Evolutionary conservation across 2,888 invertebrate genomes (phyloP).

Genomic region (Salpingus planirostris): DNA sequence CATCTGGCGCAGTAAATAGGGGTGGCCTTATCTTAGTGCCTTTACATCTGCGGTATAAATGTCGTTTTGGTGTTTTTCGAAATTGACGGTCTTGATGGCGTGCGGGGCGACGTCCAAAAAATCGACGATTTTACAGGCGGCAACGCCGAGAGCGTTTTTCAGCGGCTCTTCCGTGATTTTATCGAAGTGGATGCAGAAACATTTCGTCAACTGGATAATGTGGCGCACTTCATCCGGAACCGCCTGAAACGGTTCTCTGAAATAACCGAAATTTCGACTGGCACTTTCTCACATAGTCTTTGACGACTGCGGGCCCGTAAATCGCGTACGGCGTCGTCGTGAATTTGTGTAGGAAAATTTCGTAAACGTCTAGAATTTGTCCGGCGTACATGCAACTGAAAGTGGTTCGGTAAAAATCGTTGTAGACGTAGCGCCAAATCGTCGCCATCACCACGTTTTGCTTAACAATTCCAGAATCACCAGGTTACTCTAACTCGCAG

Average conservation of each 20-base stretch:
- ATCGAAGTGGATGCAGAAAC: constrained; percentile 33
- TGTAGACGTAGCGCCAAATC: constrained; percentile 34
- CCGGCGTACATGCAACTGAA: constrained; percentile 33
- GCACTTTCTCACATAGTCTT: constrained; percentile 27
- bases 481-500: not conserved
- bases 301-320: constrained; percentile 25
- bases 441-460: constrained; percentile 28
- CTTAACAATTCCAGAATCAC: constrained; percentile 14
- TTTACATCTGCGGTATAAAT: no score
- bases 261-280: constrained; percentile 1
- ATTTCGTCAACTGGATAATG: constrained; percentile 30
- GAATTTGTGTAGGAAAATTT: constrained; percentile 27
- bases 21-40: no score
- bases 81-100: constrained; percentile 17
- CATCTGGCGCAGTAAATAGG: no score
- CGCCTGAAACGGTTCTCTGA: constrained; percentile 19
- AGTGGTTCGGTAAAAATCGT: constrained; percentile 23
- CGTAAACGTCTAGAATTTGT: constrained; percentile 27
- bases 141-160: constrained; percentile 17
- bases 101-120: constrained; percentile 25
- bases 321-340: constrained; percentile 25
- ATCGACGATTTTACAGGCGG: constrained; percentile 29
- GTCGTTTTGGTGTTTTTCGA: no score
- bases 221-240: constrained; percentile 27
- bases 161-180: constrained; percentile 25